Evolutionary conservation across 2,888 invertebrate species (phyloP).

Genomic region (Phaonia tiefii): DNA sequence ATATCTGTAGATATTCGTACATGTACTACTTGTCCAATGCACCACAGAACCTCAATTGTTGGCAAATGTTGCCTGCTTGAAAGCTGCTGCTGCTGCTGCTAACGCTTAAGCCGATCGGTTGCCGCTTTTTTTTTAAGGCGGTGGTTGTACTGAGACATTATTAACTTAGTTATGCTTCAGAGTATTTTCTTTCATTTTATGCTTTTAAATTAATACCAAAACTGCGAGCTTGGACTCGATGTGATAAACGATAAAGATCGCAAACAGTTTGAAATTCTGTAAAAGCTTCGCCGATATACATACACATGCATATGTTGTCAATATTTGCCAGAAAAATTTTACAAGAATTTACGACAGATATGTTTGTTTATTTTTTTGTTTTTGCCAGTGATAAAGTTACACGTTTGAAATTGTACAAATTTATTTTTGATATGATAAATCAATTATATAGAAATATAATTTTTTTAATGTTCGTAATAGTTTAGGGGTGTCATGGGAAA

Average conservation of each 20-base stretch:
- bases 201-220: background rate
- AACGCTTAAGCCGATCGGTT: background rate
- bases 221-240: too few species aligned
- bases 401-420: constrained; percentile 33
- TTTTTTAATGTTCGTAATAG: too few species aligned
- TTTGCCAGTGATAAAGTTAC: constrained; percentile 39
- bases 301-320: background rate
- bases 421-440: constrained; percentile 51
- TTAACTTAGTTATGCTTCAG: background rate
- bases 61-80: background rate
- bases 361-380: background rate
- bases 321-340: background rate
- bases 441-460: constrained; percentile 38
- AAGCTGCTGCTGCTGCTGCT: background rate
- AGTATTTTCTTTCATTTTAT: constrained; percentile 3
- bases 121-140: too few species aligned
- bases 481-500: background rate
- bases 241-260: constrained; percentile 55
- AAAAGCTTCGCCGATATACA: constrained; percentile 26
- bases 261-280: constrained; percentile 2
- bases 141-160: background rate
- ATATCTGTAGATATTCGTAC: background rate
- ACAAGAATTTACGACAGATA: constrained; percentile 28
- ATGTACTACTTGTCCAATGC: constrained; percentile 26
- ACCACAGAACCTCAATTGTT: constrained; percentile 44